These are phyloP conservation scores for Beris morrisii DNA, from an alignment of 2,888 invertebrate species.

Conservation along the genomic window DNA sequence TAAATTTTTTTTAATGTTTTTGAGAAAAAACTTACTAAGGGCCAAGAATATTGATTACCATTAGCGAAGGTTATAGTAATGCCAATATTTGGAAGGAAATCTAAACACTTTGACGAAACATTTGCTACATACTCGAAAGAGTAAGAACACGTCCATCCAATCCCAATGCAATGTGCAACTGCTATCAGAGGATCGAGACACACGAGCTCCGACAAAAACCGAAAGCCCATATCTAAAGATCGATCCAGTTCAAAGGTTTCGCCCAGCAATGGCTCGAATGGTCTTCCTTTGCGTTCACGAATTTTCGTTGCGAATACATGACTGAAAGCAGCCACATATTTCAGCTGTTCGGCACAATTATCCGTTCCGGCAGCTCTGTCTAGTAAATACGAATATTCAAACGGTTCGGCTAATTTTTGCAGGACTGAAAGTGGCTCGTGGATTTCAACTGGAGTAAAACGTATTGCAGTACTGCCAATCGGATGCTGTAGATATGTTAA, in stretches of 20 bases:
- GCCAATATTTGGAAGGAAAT: constrained; percentile 70
- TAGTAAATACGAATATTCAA: constrained; percentile 89
- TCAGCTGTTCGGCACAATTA: constrained; percentile 86
- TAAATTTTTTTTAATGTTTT: neutral
- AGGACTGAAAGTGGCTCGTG: constrained; percentile 96
- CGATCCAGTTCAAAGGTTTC: constrained; percentile 95
- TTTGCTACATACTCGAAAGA: constrained; percentile 97
- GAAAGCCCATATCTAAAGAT: constrained; percentile 88
- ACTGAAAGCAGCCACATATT: constrained; percentile 92
- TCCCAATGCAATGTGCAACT: constrained; percentile 87
- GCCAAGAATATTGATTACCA: constrained; percentile 89
- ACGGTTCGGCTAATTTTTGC: constrained; percentile 89
- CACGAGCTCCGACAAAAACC: constrained; percentile 88
- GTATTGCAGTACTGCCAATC: neutral
- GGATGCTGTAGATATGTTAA: constrained; percentile 9
- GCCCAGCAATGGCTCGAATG: constrained; percentile 90
- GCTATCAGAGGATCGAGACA: constrained; percentile 97
- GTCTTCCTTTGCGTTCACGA: constrained; percentile 79
- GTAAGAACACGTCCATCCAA: constrained; percentile 89
- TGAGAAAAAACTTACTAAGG: constrained; percentile 61
- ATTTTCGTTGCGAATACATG: constrained; percentile 82
- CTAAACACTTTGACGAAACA: constrained; percentile 93
- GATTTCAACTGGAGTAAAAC: constrained; percentile 86
- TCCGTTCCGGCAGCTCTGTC: constrained; percentile 79
- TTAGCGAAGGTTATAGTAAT: constrained; percentile 66